Evolutionary conservation across 53 echinoderm and acorn worm species (phyloP).

Genomic region (Arbacia lixula): DNA sequence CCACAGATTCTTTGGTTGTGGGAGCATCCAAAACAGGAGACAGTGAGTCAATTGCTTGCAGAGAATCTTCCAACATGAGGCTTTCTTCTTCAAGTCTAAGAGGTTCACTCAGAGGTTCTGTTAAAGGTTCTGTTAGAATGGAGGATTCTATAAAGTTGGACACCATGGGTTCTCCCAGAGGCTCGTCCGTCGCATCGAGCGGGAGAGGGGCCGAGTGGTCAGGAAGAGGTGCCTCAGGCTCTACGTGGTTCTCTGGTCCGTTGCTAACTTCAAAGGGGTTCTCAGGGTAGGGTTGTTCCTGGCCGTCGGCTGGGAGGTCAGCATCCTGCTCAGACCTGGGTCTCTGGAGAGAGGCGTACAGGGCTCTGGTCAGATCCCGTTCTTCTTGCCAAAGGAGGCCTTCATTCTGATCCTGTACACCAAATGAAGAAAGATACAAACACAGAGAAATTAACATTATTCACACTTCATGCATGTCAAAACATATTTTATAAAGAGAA

Average conservation of each 20-base stretch:
- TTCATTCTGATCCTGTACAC: constrained; percentile 87
- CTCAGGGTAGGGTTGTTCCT: constrained; percentile 10
- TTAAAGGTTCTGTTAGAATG: too few species aligned
- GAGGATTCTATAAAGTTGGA: neutral
- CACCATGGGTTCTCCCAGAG: neutral
- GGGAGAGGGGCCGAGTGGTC: neutral
- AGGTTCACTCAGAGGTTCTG: neutral
- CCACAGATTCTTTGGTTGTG: constrained; percentile 9
- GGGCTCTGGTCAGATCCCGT: constrained; percentile 85
- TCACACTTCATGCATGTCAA: too few species aligned
- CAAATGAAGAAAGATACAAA: constrained; percentile 15
- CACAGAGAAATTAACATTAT: too few species aligned
- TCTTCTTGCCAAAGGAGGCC: constrained; percentile 98
- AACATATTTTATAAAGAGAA: too few species aligned
- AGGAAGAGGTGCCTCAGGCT: constrained; percentile 38
- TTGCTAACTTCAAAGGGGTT: neutral
- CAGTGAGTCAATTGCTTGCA: too few species aligned
- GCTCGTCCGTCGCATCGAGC: neutral
- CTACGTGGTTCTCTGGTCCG: constrained; percentile 40
- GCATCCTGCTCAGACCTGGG: constrained; percentile 65
- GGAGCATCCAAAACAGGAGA: too few species aligned
- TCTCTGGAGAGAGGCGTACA: constrained; percentile 91
- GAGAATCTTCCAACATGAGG: too few species aligned
- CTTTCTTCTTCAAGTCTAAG: too few species aligned
- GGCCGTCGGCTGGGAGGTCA: constrained; percentile 11